These are phyloP conservation scores for Sarcophaga caerulescens DNA, from an alignment of 2,888 invertebrate genomes.

Conservation along the genomic window DNA sequence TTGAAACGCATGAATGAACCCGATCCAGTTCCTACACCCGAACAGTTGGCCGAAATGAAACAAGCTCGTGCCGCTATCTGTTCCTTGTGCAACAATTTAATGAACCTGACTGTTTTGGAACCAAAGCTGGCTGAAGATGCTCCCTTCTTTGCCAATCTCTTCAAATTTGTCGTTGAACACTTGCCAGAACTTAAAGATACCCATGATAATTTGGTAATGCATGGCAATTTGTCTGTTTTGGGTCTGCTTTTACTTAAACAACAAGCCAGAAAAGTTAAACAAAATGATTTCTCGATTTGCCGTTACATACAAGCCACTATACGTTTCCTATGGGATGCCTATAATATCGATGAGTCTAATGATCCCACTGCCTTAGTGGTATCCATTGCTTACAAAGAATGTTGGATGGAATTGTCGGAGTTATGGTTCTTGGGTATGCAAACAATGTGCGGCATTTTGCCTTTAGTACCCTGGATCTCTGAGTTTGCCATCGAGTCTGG, in stretches of 20 bases:
- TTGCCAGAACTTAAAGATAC: constrained; percentile 91
- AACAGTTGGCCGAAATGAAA: constrained; percentile 90
- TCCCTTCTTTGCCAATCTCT: constrained; percentile 88
- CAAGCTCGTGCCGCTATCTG: constrained; percentile 92
- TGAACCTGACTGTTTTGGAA: constrained; percentile 95
- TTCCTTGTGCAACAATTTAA: constrained; percentile 94
- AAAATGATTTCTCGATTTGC: constrained; percentile 94
- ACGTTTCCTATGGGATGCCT: constrained; percentile 95
- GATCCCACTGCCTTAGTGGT: constrained; percentile 92
- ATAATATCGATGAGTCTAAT: constrained; percentile 93
- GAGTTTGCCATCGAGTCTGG: constrained; percentile 96
- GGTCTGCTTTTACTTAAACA: constrained; percentile 92
- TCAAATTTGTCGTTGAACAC: constrained; percentile 93
- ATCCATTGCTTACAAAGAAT: constrained; percentile 91
- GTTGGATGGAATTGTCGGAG: constrained; percentile 94
- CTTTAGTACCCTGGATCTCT: constrained; percentile 92
- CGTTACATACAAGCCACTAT: constrained; percentile 94
- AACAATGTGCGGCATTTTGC: constrained; percentile 91
- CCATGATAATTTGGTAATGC: constrained; percentile 91
- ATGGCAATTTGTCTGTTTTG: constrained; percentile 91
- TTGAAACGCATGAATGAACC: constrained; percentile 88
- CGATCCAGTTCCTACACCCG: constrained; percentile 88
- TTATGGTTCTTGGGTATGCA: constrained; percentile 97
- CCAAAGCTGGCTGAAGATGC: constrained; percentile 91
- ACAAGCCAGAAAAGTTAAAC: constrained; percentile 90